These are phyloP conservation scores for Pseudochaenichthys georgianus DNA, from an alignment of 2,797 vertebrate genomes.

Conservation along the genomic window DNA sequence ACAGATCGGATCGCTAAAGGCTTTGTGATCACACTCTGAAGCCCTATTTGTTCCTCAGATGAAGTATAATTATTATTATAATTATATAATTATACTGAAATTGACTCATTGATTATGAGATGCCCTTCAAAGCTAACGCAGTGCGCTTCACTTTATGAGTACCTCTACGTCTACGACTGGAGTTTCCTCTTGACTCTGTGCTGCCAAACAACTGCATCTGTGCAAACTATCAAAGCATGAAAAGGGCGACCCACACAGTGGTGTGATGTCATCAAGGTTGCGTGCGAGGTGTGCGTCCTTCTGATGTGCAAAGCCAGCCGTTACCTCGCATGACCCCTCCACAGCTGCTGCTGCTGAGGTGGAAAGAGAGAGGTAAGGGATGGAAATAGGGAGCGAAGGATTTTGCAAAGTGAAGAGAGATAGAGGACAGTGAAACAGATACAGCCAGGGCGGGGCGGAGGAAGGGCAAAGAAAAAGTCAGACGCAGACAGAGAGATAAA, in stretches of 20 bases:
- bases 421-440: constrained; percentile 79
- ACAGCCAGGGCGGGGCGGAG: constrained; percentile 58
- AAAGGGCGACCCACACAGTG: constrained; percentile 29
- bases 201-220: constrained; percentile 32
- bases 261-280: constrained; percentile 65
- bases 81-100: constrained; percentile 5
- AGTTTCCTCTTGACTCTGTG: constrained; percentile 10
- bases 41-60: constrained; percentile 8
- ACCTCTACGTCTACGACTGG: neutral
- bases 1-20: neutral
- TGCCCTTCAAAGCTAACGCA: constrained; percentile 8
- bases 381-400: constrained; percentile 72
- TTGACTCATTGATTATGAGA: constrained; percentile 13
- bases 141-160: constrained; percentile 1
- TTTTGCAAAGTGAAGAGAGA: constrained; percentile 75
- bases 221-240: constrained; percentile 34
- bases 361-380: constrained; percentile 56
- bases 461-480: constrained; percentile 79
- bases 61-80: neutral
- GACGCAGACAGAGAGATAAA: constrained; percentile 76
- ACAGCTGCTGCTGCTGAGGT: constrained; percentile 67
- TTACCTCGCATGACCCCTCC: constrained; percentile 71
- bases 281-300: constrained; percentile 24
- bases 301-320: constrained; percentile 46
- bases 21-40: constrained; percentile 11